Conservation (phyloP, 2,113 vertebrate species). For the Solenodon paradoxus region DNA sequence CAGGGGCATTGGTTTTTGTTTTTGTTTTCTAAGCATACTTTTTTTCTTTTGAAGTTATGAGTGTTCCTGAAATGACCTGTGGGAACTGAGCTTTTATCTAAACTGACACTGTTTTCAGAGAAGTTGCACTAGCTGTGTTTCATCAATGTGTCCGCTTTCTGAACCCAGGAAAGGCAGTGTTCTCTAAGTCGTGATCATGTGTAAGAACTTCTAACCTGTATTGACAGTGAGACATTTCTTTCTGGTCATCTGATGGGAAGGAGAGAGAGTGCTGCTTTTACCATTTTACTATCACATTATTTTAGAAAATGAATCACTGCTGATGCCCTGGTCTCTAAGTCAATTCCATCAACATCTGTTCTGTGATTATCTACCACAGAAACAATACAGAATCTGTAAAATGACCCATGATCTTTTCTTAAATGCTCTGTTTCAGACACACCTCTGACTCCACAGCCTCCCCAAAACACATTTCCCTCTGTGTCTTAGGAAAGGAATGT, state of each 20-base stretch:
- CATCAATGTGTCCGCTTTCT: neutral
- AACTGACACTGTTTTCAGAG: neutral
- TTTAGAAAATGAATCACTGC: conserved; percentile 40
- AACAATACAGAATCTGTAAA: neutral
- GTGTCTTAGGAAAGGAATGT: neutral
- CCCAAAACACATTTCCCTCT: neutral
- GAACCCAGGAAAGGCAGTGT: neutral
- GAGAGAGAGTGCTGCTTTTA: neutral
- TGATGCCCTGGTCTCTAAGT: neutral
- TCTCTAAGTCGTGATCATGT: neutral
- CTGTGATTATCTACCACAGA: neutral
- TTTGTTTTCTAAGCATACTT: neutral
- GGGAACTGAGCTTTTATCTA: neutral
- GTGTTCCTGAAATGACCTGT: neutral
- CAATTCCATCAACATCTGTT: neutral
- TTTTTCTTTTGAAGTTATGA: neutral
- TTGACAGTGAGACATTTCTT: conserved; percentile 14
- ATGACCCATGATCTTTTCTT: neutral
- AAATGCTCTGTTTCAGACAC: neutral
- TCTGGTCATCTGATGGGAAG: neutral
- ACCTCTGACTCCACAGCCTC: neutral
- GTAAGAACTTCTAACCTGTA: neutral
- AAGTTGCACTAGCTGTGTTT: neutral
- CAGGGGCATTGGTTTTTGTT: neutral
- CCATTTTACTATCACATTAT: conserved; percentile 27